Evolutionary conservation across 2,113 vertebrate genomes (phyloP).

Genomic region (Bungarus multicinctus): DNA sequence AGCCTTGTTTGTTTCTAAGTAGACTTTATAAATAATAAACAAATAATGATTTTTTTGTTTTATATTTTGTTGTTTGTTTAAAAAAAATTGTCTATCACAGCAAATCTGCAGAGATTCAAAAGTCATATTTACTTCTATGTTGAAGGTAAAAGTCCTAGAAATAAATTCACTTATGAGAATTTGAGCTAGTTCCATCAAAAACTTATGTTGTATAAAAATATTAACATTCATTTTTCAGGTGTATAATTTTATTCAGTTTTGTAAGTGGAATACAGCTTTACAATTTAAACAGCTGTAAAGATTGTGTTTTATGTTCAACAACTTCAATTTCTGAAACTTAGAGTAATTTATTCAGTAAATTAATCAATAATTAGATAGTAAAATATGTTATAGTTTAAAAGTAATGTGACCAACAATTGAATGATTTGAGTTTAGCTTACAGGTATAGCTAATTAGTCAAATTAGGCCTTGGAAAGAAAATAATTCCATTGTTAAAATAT

Average conservation of each 20-base stretch:
- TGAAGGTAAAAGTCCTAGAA: no score
- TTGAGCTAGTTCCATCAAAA: no score
- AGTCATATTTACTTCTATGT: no score
- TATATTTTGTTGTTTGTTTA: no score
- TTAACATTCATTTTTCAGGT: neutral
- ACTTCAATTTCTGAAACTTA: conserved; percentile 11
- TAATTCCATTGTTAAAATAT: neutral
- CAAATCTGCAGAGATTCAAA: no score
- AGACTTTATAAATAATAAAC: no score
- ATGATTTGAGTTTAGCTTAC: neutral
- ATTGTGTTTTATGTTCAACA: conserved; percentile 14
- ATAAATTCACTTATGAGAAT: no score
- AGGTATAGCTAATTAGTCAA: neutral
- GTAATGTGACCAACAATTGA: neutral
- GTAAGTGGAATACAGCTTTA: neutral
- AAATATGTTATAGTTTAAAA: conserved; percentile 7
- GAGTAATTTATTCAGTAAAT: neutral
- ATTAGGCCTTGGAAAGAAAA: neutral
- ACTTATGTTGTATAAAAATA: no score
- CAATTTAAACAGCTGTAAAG: conserved; percentile 1
- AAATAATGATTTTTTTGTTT: no score
- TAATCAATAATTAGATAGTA: neutral
- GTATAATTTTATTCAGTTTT: neutral
- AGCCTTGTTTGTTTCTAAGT: no score
- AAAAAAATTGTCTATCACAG: no score